Conservation (phyloP, 2,888 invertebrate species). For the Heteromurus nitidus region DNA sequence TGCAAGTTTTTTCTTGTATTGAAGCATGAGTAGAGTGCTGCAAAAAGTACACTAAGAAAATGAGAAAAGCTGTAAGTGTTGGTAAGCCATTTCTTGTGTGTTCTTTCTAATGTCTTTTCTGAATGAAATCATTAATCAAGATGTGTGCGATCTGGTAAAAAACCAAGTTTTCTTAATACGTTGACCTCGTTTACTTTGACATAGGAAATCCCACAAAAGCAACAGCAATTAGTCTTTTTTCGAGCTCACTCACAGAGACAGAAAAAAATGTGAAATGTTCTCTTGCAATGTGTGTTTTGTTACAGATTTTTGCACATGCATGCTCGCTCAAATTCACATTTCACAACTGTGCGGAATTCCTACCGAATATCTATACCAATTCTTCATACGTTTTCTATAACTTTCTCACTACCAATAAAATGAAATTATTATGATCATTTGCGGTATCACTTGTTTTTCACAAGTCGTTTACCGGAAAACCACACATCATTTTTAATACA, state of each 20-base stretch:
- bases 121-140: constrained; percentile 31
- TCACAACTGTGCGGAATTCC: no score
- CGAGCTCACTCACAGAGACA: background rate
- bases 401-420: constrained; percentile 45
- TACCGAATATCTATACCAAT: constrained; percentile 10
- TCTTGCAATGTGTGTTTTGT: constrained; percentile 14
- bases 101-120: constrained; percentile 8
- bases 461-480: constrained; percentile 6
- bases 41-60: no score
- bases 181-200: constrained; percentile 63
- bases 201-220: constrained; percentile 37
- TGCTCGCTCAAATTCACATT: no score
- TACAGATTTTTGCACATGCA: background rate
- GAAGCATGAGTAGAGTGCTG: no score
- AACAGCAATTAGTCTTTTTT: constrained; percentile 23
- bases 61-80: no score
- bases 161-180: constrained; percentile 14
- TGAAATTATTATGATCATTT: constrained; percentile 42
- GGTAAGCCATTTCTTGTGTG: no score
- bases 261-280: background rate
- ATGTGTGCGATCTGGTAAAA: constrained; percentile 23
- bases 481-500: background rate
- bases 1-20: no score
- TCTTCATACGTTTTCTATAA: constrained; percentile 49
- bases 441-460: constrained; percentile 45